These are phyloP conservation scores for Arctopsyche grandis DNA, from an alignment of 1,140 invertebrate genomes.

Conservation along the genomic window DNA sequence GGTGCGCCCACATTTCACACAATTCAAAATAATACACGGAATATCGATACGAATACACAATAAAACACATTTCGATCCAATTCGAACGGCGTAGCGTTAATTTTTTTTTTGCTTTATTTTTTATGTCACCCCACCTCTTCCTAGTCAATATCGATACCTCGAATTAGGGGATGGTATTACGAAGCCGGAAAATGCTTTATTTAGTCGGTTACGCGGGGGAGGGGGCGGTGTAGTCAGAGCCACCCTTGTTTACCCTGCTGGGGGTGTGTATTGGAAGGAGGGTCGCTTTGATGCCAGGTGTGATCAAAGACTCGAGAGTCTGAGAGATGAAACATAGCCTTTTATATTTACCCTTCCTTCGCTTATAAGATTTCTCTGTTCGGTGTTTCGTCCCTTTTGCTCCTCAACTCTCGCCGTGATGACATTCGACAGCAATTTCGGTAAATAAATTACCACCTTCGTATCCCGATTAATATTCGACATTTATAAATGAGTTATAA, in stretches of 20 bases:
- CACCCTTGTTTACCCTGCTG: neutral
- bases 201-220: neutral
- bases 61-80: neutral
- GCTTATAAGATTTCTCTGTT: neutral
- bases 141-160: neutral
- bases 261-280: neutral
- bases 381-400: too few species aligned
- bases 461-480: neutral
- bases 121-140: neutral
- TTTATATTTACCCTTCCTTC: constrained; percentile 18
- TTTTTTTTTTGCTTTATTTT: neutral
- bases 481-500: neutral
- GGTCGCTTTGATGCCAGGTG: constrained; percentile 33
- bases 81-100: neutral
- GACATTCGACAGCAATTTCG: neutral
- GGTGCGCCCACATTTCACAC: constrained; percentile 20
- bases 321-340: constrained; percentile 17
- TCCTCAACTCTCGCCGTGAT: neutral
- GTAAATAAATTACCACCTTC: neutral
- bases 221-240: too few species aligned
- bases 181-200: constrained; percentile 11
- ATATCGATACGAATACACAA: neutral
- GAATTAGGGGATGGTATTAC: neutral
- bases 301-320: constrained; percentile 24
- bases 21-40: neutral